A percentile compares a stretch with the other conserved stretches of the same genome.
These are phyloP conservation scores for Lasioglossum villosulum DNA, from an alignment of 2,888 invertebrate genomes.

Conservation along the genomic window DNA sequence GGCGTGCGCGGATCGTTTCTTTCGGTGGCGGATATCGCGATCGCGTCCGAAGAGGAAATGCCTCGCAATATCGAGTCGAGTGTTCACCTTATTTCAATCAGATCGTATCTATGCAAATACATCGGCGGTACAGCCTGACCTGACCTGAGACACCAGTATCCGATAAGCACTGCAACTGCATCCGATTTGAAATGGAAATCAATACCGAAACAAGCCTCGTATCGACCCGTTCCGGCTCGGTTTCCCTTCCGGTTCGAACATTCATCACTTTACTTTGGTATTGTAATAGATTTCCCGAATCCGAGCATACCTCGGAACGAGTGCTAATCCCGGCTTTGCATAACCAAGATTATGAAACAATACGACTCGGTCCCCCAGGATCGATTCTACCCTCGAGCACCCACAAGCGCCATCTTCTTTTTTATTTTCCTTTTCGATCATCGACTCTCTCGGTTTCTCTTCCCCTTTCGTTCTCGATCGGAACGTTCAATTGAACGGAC, in stretches of 20 bases:
- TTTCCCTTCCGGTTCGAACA: conserved; percentile 57
- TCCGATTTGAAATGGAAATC: conserved; percentile 73
- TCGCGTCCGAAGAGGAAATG: conserved; percentile 53
- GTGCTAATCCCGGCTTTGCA: conserved; percentile 23
- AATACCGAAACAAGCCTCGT: conserved; percentile 67
- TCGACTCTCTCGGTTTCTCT: not conserved
- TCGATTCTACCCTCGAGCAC: not conserved
- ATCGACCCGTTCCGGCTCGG: conserved; percentile 60
- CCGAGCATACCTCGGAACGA: conserved; percentile 25
- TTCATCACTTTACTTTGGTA: conserved; percentile 68
- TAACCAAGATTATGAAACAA: conserved; percentile 30
- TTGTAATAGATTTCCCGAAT: conserved; percentile 59
- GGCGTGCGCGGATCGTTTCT: conserved; percentile 23
- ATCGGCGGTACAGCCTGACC: conserved; percentile 54
- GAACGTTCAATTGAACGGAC: not conserved
- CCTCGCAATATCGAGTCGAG: conserved; percentile 55
- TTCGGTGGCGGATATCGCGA: conserved; percentile 11
- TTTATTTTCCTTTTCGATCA: not conserved
- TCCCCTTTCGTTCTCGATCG: not conserved
- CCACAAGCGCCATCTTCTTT: not conserved
- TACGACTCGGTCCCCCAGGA: not conserved
- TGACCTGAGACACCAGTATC: conserved; percentile 67
- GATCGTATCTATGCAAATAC: conserved; percentile 68
- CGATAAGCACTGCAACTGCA: conserved; percentile 69
- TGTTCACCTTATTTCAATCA: conserved; percentile 69